Evolutionary conservation across 23 tunicate genomes (phyloP), one percentile per base, ranked within the genome.

Genomic region (Styela clava): DNA sequence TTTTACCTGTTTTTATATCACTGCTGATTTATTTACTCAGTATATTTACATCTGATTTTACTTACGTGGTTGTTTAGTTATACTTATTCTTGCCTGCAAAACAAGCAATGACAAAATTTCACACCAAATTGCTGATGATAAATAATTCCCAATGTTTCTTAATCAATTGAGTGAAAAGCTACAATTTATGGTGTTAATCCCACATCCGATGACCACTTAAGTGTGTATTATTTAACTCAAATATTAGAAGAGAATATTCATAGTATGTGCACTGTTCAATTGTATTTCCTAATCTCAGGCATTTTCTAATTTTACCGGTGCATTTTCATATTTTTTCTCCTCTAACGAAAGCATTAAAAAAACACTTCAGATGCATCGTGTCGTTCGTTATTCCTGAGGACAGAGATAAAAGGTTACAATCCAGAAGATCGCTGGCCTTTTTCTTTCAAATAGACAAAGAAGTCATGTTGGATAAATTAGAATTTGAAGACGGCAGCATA

Each of bases 381-480:
- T 67, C 22, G 71, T 67, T 67, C 22, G 71, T 67, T 27, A 18
- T 29, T 1, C 71, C 71, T 25, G 12, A 22, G 0, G 71, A 67
- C 24, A 22, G 32, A 25, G 71, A 27, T 16, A 67, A 67, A 67
- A 67, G 31, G 24, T 29, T 22, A 16, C 21, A 29, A 67, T 27
- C 31, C 19, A 67, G 71, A 67, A 19, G 71, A 67, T 67, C 71
- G 19, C 21, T 67, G 16, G 71, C 71, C 16, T 67, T 25, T 29
- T 67, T 67, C 71, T 27, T 27, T 24, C 31, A 25, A 67, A 29
- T 29, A 67, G 24, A 67, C 31, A 24, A 67, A 16, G 31, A 67
- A 16, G 31, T 29, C 16, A 16, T 67, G 71, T 67, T 67, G 24
- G 22, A 29, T 29, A 27, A 27, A 67, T 24, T 67, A 18, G 32